A percentile compares a stretch with the other conserved stretches of the same genome.
These are phyloP conservation scores for Pelodiscus sinensis DNA, from an alignment of 2,113 vertebrate species.

Conservation along the genomic window DNA sequence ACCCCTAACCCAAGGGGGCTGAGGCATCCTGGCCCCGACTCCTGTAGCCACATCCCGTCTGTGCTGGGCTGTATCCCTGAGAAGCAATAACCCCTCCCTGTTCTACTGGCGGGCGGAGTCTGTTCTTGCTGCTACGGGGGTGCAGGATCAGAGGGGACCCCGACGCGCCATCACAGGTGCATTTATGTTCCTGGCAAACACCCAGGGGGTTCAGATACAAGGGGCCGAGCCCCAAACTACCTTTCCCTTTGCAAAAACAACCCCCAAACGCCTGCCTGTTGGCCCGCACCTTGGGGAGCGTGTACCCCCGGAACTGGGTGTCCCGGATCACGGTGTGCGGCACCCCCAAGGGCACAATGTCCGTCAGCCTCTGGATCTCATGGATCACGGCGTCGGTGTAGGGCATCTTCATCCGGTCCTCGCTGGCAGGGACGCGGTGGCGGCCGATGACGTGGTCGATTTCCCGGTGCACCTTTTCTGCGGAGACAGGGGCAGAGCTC, in stretches of 20 bases:
- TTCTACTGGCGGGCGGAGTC: no score
- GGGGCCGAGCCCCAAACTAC: background rate
- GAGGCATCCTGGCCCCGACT: no score
- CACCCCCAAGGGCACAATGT: slow-evolving; percentile 68
- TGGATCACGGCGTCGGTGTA: slow-evolving; percentile 74
- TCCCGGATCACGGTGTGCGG: slow-evolving; percentile 60
- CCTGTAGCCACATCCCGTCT: no score
- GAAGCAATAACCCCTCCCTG: no score
- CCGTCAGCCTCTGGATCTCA: slow-evolving; percentile 66
- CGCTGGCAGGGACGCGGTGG: slow-evolving; percentile 35
- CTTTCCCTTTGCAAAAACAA: background rate
- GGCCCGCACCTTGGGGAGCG: slow-evolving; percentile 65
- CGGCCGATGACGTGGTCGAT: slow-evolving; percentile 69
- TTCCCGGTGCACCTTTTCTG: slow-evolving; percentile 70
- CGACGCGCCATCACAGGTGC: no score
- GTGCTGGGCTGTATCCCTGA: no score
- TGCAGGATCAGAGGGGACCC: no score
- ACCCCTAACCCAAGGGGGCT: no score
- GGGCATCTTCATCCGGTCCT: slow-evolving; percentile 69
- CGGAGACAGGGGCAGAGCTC: background rate
- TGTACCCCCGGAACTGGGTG: slow-evolving; percentile 66
- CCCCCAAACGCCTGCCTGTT: no score
- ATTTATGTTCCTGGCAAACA: no score
- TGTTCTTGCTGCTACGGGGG: no score
- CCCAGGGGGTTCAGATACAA: background rate